A percentile compares a stretch with the other conserved stretches of the same genome.
These are phyloP conservation scores for Eulemur albifrons DNA, from an alignment of 2,797 vertebrate species.

Conservation along the genomic window DNA sequence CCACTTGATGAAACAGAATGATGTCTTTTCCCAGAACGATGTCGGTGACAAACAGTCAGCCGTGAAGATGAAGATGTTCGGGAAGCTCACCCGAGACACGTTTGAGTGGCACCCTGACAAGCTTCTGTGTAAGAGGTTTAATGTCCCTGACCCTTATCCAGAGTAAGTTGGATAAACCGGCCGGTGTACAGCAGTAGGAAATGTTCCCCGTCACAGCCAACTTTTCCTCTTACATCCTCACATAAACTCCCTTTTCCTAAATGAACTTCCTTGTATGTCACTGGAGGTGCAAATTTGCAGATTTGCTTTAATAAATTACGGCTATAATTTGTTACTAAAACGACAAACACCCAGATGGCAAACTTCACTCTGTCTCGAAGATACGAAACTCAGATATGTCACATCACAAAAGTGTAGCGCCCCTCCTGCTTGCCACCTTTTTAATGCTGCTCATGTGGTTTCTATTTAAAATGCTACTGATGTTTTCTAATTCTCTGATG, in stretches of 20 bases:
- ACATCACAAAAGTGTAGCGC: background rate
- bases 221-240: background rate
- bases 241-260: background rate
- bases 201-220: background rate
- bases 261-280: background rate
- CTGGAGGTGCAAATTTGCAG: background rate
- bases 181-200: background rate
- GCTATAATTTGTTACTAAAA: background rate
- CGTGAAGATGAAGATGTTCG: slow-evolving; percentile 97
- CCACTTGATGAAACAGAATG: background rate
- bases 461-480: background rate
- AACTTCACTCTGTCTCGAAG: background rate
- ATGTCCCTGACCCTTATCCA: slow-evolving; percentile 93
- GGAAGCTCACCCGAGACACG: slow-evolving; percentile 92
- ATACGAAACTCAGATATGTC: background rate
- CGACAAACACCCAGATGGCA: background rate
- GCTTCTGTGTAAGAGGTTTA: slow-evolving; percentile 96
- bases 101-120: slow-evolving; percentile 97
- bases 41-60: slow-evolving; percentile 90
- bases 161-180: slow-evolving; percentile 85
- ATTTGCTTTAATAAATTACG: background rate
- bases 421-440: background rate
- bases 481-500: background rate
- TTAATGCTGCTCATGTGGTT: background rate
- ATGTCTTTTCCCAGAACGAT: slow-evolving; percentile 86